A percentile compares a stretch with the other conserved stretches of the same genome.
Evolutionary conservation across 1,140 invertebrate species (phyloP).

Genomic region (Plectrocnemia conspersa): DNA sequence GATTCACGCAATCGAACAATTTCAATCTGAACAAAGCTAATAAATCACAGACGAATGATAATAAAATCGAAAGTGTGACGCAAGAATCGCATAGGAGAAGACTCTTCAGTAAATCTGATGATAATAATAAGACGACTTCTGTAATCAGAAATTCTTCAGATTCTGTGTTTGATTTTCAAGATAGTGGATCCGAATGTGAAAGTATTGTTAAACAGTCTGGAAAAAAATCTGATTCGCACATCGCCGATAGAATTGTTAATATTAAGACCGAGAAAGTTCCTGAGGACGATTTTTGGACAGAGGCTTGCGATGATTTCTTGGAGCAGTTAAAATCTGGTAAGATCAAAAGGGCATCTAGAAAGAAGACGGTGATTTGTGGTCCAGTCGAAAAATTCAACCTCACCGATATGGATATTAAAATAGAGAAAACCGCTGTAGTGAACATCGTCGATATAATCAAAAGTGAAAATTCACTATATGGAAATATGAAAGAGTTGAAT

Average conservation of each 20-base stretch:
- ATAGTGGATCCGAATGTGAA: slow-evolving; percentile 45
- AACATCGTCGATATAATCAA: slow-evolving; percentile 32
- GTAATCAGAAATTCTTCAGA: slow-evolving; percentile 28
- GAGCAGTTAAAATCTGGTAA: slow-evolving; percentile 60
- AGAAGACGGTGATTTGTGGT: slow-evolving; percentile 44
- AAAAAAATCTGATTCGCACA: neutral
- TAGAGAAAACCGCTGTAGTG: slow-evolving; percentile 36
- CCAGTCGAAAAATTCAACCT: slow-evolving; percentile 20
- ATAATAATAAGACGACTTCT: slow-evolving; percentile 10
- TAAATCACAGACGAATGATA: slow-evolving; percentile 4
- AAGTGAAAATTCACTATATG: slow-evolving; percentile 37
- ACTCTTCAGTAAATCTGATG: slow-evolving; percentile 29
- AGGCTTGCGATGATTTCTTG: slow-evolving; percentile 66
- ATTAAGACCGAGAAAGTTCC: slow-evolving; percentile 43
- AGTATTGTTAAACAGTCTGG: slow-evolving; percentile 12
- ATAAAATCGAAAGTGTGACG: neutral
- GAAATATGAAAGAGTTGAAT: slow-evolving; percentile 39
- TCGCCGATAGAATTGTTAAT: neutral
- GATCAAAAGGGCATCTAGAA: slow-evolving; percentile 52
- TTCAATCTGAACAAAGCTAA: slow-evolving; percentile 3
- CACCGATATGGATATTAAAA: slow-evolving; percentile 32
- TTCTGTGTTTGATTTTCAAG: slow-evolving; percentile 33
- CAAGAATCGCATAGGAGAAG: slow-evolving; percentile 21
- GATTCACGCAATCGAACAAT: slow-evolving; percentile 45
- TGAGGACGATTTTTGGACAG: slow-evolving; percentile 57